Evolutionary conservation across 1,140 invertebrate species (phyloP), one percentile per base, ranked within the genome.

Genomic region (Papilio polyxenes): DNA sequence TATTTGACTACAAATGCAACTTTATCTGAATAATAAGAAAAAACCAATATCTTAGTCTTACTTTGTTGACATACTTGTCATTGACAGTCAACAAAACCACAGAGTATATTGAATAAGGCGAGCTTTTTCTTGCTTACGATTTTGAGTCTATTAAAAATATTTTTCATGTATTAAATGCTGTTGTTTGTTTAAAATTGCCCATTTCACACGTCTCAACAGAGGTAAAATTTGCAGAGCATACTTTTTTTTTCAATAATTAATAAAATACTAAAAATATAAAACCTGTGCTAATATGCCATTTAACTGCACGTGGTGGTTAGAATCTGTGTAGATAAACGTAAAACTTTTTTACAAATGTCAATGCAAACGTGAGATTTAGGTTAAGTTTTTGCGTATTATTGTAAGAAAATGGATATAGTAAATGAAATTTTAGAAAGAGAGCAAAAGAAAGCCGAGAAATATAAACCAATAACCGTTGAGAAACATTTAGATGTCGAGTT

Each of bases 401-500:
- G 75, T 69, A 82, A 78, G 10, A 83, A 81, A 92, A 96, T 96
- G 96, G 96, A 96, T 95, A 95, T 96, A 83, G 95, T 96, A n/a
- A 95, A 95, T 85, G 94, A 95, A 89, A 95, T 96, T 86, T 94
- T 96, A 85, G 95, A 96, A 89, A 95, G 95, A 88, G 95, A 96
- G 85, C 95, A 95, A 80, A 94, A 94, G 84, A 95, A 96, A 85
- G 94, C 95, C 44, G 95, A 95, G 83, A 96, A 96, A 90, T 96
- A 96, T 86, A 97, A 97, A 89, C 94, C 96, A 53, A 97, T 96
- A 17, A 95, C 92, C 31, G 97, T 97, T 37, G 95, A 97, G 62
- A 97, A 97, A 88, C 96, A 97, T 89, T 92, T 97, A 49, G 96
- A 97, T 80, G 92, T 97, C 49, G 96, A 97, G n/a, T 95, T 96